Conservation (phyloP, 2,888 invertebrate genomes). For the Aquatica leii region DNA sequence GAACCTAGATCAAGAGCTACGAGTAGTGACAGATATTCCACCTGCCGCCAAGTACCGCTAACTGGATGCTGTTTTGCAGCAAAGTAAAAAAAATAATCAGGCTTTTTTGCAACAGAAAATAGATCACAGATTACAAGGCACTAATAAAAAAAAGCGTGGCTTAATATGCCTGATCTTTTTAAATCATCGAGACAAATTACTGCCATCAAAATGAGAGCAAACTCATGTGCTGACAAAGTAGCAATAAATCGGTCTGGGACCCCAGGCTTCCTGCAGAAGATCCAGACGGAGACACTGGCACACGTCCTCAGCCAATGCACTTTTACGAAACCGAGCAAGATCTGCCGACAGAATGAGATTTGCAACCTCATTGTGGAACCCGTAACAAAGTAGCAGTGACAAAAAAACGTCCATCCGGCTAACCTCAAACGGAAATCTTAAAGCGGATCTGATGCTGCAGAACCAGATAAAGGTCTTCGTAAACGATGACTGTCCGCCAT, state of each 20-base stretch:
- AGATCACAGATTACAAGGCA: neutral
- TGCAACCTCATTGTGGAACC: neutral
- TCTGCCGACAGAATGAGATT: neutral
- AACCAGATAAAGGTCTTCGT: neutral
- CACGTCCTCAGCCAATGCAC: neutral
- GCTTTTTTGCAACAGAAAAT: neutral
- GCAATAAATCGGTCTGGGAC: neutral
- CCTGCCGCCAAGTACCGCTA: neutral
- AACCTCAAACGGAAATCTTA: no score
- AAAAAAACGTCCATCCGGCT: neutral
- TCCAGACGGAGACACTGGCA: neutral
- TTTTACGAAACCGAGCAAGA: neutral
- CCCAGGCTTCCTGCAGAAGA: neutral
- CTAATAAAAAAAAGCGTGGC: neutral
- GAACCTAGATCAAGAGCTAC: neutral
- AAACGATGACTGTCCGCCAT: no score
- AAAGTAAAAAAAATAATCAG: neutral
- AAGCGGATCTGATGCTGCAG: neutral
- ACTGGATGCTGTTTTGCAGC: conserved; percentile 1
- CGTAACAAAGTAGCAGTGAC: neutral
- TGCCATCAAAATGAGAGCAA: no score
- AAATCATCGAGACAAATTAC: neutral
- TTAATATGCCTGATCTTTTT: neutral
- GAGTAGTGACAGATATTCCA: conserved; percentile 1
- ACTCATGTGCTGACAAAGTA: neutral